Evolutionary conservation across 2,113 vertebrate species (phyloP).

Genomic region (Accipiter cooperii): DNA sequence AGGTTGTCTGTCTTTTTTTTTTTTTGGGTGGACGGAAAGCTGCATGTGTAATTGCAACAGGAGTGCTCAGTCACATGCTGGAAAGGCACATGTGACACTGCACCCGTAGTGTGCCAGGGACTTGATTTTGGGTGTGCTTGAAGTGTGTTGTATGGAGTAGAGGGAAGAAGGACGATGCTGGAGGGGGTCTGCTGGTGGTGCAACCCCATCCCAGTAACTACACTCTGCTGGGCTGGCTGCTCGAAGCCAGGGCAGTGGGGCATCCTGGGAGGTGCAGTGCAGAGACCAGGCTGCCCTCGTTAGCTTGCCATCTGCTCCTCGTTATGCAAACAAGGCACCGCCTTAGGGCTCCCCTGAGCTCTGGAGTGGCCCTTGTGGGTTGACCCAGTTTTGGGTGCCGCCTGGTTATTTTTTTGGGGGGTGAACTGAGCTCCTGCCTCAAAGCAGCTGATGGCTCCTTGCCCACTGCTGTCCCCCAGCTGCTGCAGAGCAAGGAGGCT

Average conservation of each 20-base stretch:
- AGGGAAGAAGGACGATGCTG: background rate
- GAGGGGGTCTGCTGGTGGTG: background rate
- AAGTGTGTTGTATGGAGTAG: background rate
- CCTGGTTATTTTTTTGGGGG: background rate
- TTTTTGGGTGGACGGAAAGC: background rate
- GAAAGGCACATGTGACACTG: accelerated
- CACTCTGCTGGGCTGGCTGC: accelerated
- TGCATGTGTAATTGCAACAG: background rate
- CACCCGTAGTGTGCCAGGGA: background rate
- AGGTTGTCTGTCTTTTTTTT: background rate
- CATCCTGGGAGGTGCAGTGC: background rate
- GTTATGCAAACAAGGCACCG: background rate
- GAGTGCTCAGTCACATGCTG: background rate
- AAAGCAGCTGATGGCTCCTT: background rate
- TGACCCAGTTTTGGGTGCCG: constrained; percentile 31
- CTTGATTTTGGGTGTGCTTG: background rate
- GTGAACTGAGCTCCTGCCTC: background rate
- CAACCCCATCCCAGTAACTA: background rate
- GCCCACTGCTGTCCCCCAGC: background rate
- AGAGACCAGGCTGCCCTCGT: background rate
- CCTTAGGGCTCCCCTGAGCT: background rate
- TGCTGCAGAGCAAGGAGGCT: background rate
- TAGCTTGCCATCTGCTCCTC: constrained; percentile 11
- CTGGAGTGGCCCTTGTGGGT: background rate
- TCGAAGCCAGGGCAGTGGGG: background rate